Evolutionary conservation across 2,888 invertebrate species (phyloP).

Genomic region (Pyrochroa serraticornis): DNA sequence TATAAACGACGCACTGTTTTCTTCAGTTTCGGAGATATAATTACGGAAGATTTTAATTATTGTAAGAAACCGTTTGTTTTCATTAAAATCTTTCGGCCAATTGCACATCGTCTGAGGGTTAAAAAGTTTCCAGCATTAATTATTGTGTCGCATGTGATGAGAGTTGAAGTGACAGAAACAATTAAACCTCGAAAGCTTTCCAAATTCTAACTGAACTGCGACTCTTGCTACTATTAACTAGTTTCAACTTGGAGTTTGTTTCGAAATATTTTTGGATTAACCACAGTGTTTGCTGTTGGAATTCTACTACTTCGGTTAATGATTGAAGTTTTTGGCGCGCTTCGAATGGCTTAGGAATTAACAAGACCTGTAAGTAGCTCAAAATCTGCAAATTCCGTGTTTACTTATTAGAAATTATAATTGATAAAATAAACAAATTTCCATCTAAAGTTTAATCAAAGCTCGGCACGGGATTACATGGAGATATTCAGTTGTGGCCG

Average conservation of each 20-base stretch:
- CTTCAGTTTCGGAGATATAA: conserved; percentile 9
- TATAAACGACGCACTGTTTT: conserved; percentile 20
- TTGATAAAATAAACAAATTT: conserved; percentile 24
- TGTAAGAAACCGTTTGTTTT: conserved; percentile 17
- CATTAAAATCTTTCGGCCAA: conserved; percentile 19
- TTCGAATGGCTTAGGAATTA: no score
- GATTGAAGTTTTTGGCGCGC: conserved; percentile 5
- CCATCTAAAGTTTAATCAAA: conserved; percentile 20
- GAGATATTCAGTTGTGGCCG: conserved; percentile 12
- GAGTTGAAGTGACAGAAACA: background rate
- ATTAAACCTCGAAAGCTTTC: conserved; percentile 1
- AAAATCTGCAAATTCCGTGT: conserved; percentile 5
- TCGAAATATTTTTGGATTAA: background rate
- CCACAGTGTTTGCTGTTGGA: no score
- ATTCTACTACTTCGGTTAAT: conserved; percentile 7
- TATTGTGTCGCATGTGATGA: background rate
- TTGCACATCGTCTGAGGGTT: background rate
- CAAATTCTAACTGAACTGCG: conserved; percentile 8
- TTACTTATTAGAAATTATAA: conserved; percentile 14
- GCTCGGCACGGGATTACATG: conserved; percentile 4
- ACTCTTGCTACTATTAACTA: background rate
- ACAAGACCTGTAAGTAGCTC: conserved; percentile 8
- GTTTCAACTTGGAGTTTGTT: background rate
- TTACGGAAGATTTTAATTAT: conserved; percentile 17
- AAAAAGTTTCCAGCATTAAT: background rate